Evolutionary conservation across 2,888 invertebrate genomes (phyloP), one percentile per base, ranked within the genome.

Genomic region (Diarsia dahlii): DNA sequence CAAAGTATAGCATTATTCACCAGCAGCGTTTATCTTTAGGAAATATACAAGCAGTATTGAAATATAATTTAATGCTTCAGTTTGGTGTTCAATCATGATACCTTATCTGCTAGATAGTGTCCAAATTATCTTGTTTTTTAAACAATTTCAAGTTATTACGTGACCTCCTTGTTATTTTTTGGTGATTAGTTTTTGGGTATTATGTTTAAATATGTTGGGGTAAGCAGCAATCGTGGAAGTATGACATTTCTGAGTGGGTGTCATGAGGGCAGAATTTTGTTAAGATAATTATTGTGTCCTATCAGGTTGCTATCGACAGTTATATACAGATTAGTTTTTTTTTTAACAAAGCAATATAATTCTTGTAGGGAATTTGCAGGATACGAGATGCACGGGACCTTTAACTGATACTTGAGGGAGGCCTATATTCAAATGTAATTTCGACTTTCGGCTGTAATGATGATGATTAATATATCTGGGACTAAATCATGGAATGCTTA

Each of bases 51-150:
- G 28, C 20, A 3, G 45, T 70, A 73, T 71, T 79, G 74, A 48
- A 72, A 79, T 50, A 72, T 60, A 84, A 79, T 79, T 79, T 70
- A 74, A 74, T 82, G 58, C 56, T 65, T 15, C 71, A 67, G 45
- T 46, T 12, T 0, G 46, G 18, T 46, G 76, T 73, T 83, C 88
- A 72, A 88, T 87, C 87, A 87, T 78, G 87, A 87, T 87, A 86
- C 0, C 39, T 39, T 87, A 87, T 87, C 87, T 10, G 0, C 0
- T 1, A 9, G 87, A 88, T 85, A 88, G 34, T 77, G 84, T 83
- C 71, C 9, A 48, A 20, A 65, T 87, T 88, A 87, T 87, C 87
- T 85, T 88, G 87, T 86, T 87, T 86, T 86, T 87, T 83, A 80
- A 82, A 82, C 81, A 84, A 81, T 85, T 87, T 85, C 76, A 70